Evolutionary conservation across 2,113 vertebrate species (phyloP), one percentile per base, ranked within the genome.

Genomic region (Ahaetulla prasina): DNA sequence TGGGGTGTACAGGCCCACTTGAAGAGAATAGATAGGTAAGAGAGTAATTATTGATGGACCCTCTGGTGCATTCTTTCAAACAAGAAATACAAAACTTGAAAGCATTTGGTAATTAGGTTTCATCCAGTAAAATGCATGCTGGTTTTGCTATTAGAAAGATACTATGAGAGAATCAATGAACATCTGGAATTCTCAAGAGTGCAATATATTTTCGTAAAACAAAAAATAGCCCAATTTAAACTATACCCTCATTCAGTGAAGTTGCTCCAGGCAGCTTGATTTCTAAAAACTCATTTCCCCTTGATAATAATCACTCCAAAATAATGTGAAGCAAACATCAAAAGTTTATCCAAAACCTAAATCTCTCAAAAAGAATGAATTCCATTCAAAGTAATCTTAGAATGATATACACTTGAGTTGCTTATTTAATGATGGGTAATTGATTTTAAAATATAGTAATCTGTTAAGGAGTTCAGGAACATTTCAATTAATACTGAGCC

Each of bases 221-320:
- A 53, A 92, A 85, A 85, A 92, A 20, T 80, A 52, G n/a, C 9
- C 49, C 50, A 80, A 80, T 84, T 89, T 89, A 89, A 89, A 50
- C 18, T 57, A 47, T n/a, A 49, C 10, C 85, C 23, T 52, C n/a
- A 92, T 52, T 74, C 52, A 68, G 87, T 18, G 8, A 85, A 92
- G 47, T 35, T 53, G 49, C 43, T 87, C 30, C 30, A 63, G 87
- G 30, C 43, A 74, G 23, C 39, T 45, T 90, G 89, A 39, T 91
- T 91, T 49, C 85, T 63, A 52, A 87, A 91, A 68, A 30, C 18
- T 50, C 18, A 20, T 80, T 68, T 68, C 12, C 22, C 57, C 55
- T 53, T 89, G 92, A 89, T 89, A 85, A 60, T 89, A 60, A 85
- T 92, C 52, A 89, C 68, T 22, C 23, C 88, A 85, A n/a, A 60